Percentiles rank a stretch among this genome's conserved stretches.
Evolutionary conservation across 1,140 invertebrate species (phyloP).

Genomic region (Orius insidiosus): DNA sequence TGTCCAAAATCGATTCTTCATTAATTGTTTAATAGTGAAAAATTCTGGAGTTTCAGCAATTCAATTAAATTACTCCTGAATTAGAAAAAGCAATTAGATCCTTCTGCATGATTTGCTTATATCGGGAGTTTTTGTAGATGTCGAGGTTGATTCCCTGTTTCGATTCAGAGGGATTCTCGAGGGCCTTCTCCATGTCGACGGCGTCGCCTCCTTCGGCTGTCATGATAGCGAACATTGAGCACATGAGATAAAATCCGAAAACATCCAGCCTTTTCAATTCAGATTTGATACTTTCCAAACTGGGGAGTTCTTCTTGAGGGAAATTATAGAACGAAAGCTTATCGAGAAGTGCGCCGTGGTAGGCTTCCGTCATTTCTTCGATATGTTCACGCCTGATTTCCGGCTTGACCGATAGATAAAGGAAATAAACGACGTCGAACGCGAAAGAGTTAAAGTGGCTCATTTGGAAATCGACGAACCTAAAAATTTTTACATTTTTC

Average conservation of each 20-base stretch:
- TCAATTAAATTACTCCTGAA: no score
- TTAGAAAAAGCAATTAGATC: no score
- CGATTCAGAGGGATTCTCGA: no score
- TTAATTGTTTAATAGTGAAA: no score
- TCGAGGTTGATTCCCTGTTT: no score
- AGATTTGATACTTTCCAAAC: conserved; percentile 1
- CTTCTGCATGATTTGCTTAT: no score
- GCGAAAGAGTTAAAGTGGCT: conserved; percentile 9
- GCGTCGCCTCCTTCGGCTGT: no score
- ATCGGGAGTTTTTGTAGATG: no score
- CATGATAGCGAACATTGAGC: no score
- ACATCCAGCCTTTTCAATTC: conserved; percentile 5
- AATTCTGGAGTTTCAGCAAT: no score
- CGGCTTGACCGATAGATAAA: conserved; percentile 5
- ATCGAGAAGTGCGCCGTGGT: conserved; percentile 3
- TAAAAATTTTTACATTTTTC: background rate
- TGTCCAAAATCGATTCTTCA: background rate
- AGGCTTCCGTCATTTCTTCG: background rate
- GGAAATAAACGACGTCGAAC: conserved; percentile 8
- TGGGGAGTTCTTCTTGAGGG: background rate
- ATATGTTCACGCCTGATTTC: conserved; percentile 1
- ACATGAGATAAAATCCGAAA: background rate
- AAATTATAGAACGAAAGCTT: background rate
- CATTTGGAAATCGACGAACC: conserved; percentile 10
- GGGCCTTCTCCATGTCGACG: no score